Conservation (phyloP, 2,888 invertebrate genomes). For the Leptinotarsa rubiginosa region DNA sequence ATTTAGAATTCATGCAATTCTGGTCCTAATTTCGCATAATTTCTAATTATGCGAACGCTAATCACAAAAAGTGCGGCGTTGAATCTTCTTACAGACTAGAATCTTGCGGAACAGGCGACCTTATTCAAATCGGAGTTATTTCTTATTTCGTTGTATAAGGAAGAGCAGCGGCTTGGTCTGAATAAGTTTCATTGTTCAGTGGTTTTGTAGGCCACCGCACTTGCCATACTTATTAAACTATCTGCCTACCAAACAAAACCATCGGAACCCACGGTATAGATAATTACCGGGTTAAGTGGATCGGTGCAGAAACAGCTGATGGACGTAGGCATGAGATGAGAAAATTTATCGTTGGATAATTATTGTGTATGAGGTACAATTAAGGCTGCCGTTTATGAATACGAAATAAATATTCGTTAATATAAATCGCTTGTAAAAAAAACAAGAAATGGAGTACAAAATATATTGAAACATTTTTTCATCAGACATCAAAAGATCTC, state of each 20-base stretch:
- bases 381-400: too few relatives aligned
- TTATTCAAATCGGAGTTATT: neutral
- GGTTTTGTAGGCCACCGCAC: conserved; percentile 21
- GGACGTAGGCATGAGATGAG: neutral
- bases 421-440: too few relatives aligned
- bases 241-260: conserved; percentile 7
- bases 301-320: conserved; percentile 3
- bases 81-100: neutral
- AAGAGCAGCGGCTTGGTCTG: conserved; percentile 3
- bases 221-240: conserved; percentile 18
- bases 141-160: conserved; percentile 15
- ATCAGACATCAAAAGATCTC: too few relatives aligned
- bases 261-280: neutral
- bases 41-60: too few relatives aligned
- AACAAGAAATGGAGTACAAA: too few relatives aligned
- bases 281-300: conserved; percentile 11
- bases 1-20: too few relatives aligned
- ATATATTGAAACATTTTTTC: too few relatives aligned
- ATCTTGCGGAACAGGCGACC: conserved; percentile 9
- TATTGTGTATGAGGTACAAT: neutral
- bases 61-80: neutral
- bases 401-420: too few relatives aligned
- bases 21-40: too few relatives aligned
- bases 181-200: conserved; percentile 26
- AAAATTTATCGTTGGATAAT: neutral